Evolutionary conservation across 2,888 invertebrate species (phyloP).

Genomic region (Pasiphila rectangulata): DNA sequence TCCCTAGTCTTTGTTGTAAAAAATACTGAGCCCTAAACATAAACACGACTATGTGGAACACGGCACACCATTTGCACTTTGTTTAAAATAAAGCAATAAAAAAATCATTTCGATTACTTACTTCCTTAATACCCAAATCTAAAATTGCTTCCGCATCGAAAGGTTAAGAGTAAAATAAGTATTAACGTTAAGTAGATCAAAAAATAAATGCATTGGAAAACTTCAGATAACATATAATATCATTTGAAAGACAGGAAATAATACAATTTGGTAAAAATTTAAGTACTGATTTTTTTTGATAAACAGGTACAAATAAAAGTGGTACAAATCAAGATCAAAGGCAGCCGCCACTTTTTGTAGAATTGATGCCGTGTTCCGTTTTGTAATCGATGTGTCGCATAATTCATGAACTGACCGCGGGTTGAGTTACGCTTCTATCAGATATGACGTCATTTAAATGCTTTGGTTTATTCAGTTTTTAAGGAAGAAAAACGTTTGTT

Average conservation of each 20-base stretch:
- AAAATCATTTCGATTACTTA: slow-evolving; percentile 24
- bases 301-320: slow-evolving; percentile 27
- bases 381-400: slow-evolving; percentile 66
- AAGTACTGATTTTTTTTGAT: too few relatives aligned
- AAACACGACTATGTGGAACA: neutral
- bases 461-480: too few relatives aligned
- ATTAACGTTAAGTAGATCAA: slow-evolving; percentile 23
- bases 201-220: neutral
- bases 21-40: neutral
- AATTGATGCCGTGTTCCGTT: slow-evolving; percentile 62
- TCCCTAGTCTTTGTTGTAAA: too few relatives aligned
- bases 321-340: slow-evolving; percentile 46
- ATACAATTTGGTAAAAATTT: too few relatives aligned
- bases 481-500: too few relatives aligned
- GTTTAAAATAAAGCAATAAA: too few relatives aligned
- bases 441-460: slow-evolving; percentile 30
- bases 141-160: slow-evolving; percentile 23
- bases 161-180: slow-evolving; percentile 30
- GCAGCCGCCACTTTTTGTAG: slow-evolving; percentile 53
- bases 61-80: too few relatives aligned
- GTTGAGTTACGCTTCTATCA: slow-evolving; percentile 41
- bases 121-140: slow-evolving; percentile 26
- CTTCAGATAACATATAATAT: too few relatives aligned
- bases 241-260: too few relatives aligned
- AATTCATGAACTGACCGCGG: slow-evolving; percentile 51